A percentile compares a stretch with the other conserved stretches of the same genome.
Conservation (phyloP, 2,888 invertebrate genomes). For the Eledona agricola region DNA sequence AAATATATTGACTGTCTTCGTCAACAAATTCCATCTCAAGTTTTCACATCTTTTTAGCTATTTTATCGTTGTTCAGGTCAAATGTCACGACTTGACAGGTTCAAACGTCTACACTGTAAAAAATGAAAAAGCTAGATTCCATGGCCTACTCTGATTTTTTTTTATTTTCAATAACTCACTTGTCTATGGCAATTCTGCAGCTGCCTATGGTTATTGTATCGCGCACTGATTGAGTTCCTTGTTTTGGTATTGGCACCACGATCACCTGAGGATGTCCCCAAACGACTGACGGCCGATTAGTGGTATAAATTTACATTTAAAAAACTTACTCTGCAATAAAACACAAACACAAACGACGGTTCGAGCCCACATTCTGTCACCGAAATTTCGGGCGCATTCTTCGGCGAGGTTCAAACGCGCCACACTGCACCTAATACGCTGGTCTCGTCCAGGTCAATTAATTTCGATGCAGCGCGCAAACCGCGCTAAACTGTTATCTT, state of each 20-base stretch:
- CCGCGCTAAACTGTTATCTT: conserved; percentile 32
- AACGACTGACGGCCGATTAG: too few species aligned
- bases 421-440: conserved; percentile 21
- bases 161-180: conserved; percentile 47
- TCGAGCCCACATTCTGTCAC: too few species aligned
- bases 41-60: too few species aligned
- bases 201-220: conserved; percentile 40
- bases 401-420: too few species aligned
- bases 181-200: conserved; percentile 50
- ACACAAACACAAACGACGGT: too few species aligned
- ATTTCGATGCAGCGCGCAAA: conserved; percentile 24
- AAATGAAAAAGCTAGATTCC: too few species aligned
- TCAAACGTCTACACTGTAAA: too few species aligned
- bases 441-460: conserved; percentile 32
- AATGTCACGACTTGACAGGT: too few species aligned
- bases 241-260: conserved; percentile 5
- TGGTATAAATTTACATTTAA: conserved; percentile 3
- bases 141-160: too few species aligned
- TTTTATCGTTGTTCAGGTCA: too few species aligned
- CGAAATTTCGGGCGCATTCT: conserved; percentile 15
- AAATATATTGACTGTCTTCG: too few species aligned
- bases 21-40: too few species aligned
- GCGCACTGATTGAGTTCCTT: conserved; percentile 7
- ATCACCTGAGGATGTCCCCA: conserved; percentile 5
- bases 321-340: conserved; percentile 1